phyloP scores from a whole-genome alignment of 2,888 invertebrate genomes.

The Osedax frankpressi region DNA sequence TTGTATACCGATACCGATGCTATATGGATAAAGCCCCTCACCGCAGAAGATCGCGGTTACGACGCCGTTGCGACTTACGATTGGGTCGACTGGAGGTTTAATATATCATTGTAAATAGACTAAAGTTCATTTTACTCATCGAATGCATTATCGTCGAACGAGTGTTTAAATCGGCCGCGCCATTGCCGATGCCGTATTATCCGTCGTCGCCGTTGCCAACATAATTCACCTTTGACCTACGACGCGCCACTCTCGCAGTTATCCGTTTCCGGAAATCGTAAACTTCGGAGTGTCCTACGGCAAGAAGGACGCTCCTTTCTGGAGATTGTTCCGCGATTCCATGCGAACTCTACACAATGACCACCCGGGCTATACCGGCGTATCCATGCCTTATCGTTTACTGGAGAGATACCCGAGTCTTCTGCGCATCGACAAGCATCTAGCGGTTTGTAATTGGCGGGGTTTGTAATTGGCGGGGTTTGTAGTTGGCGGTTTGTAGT shows the following conservation, averaged over 20 bases:
- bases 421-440: constrained; percentile 32
- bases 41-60: constrained; percentile 29
- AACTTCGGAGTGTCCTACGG: constrained; percentile 30
- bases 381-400: constrained; percentile 30
- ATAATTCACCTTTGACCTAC: too few species aligned
- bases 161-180: too few species aligned
- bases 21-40: constrained; percentile 35
- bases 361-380: constrained; percentile 28
- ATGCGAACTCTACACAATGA: constrained; percentile 28
- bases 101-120: too few species aligned
- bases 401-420: constrained; percentile 32
- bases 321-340: constrained; percentile 28
- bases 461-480: too few species aligned
- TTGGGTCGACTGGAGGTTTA: constrained; percentile 33
- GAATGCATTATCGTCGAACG: too few species aligned
- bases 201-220: too few species aligned
- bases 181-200: too few species aligned
- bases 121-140: too few species aligned
- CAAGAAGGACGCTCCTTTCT: constrained; percentile 29
- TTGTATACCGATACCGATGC: constrained; percentile 43
- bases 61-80: constrained; percentile 38
- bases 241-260: too few species aligned
- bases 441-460: constrained; percentile 22
- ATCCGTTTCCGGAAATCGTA: constrained; percentile 27
- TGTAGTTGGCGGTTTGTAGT: too few species aligned